Percentiles rank a stretch among this genome's conserved stretches.
phyloP scores from a whole-genome alignment of 2,797 vertebrate genomes.

The Cygnus olor region DNA sequence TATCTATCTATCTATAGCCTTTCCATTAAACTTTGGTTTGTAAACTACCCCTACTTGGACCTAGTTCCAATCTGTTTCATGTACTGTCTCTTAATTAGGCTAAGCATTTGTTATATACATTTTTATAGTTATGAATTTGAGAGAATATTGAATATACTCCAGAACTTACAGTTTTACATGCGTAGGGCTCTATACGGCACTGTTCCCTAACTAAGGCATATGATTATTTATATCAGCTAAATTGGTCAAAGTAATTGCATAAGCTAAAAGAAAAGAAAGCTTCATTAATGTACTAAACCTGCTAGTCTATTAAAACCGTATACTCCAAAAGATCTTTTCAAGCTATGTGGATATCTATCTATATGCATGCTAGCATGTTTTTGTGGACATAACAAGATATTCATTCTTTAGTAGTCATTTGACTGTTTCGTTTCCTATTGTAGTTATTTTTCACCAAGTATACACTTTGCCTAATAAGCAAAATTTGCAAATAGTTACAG shows the following conservation, averaged over 20 bases:
- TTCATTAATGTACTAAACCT: constrained; percentile 1
- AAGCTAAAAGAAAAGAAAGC: constrained; percentile 10
- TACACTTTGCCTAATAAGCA: not conserved
- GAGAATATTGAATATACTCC: not conserved
- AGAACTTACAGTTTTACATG: not conserved
- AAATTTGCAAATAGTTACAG: not conserved
- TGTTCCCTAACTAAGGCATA: not conserved
- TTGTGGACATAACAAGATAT: not conserved
- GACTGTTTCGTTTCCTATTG: not conserved
- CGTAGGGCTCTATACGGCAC: not conserved
- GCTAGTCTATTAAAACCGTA: constrained; percentile 4
- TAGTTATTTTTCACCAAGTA: not conserved
- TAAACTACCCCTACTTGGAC: not conserved
- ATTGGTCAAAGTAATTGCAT: constrained; percentile 17
- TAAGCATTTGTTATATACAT: not conserved
- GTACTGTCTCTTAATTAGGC: not conserved
- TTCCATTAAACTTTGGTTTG: not conserved
- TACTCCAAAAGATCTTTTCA: constrained; percentile 4
- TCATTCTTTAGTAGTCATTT: constrained; percentile 7
- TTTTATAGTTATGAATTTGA: not conserved
- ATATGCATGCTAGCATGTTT: not conserved
- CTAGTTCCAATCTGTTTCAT: not conserved
- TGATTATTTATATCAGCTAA: not conserved
- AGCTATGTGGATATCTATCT: not conserved
- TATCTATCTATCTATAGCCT: not conserved